phyloP scores from a whole-genome alignment of 2,113 vertebrate genomes.

The Hylia prasina region DNA sequence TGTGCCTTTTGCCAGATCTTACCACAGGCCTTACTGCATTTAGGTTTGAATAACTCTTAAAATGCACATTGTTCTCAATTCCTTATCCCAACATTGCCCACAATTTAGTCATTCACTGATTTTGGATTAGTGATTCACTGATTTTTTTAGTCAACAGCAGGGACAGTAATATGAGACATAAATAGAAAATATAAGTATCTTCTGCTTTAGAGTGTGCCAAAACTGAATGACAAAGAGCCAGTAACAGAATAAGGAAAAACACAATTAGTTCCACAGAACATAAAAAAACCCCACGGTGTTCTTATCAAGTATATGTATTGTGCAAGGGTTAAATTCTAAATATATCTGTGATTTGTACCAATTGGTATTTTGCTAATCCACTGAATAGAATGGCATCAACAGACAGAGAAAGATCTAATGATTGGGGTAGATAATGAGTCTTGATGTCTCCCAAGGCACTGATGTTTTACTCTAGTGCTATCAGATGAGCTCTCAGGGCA shows the following conservation, averaged over 20 bases:
- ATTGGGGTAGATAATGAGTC: background rate
- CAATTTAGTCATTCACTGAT: background rate
- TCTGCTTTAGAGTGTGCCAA: background rate
- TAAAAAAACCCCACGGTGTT: accelerated
- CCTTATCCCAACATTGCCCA: background rate
- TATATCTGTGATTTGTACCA: background rate
- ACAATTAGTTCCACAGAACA: background rate
- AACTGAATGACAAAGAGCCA: background rate
- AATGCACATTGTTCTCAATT: background rate
- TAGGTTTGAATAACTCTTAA: background rate
- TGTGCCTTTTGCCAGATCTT: background rate
- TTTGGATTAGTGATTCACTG: background rate
- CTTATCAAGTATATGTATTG: background rate
- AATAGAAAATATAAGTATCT: background rate
- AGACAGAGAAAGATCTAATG: background rate
- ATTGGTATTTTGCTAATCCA: background rate
- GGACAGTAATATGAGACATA: background rate
- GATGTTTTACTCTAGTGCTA: background rate
- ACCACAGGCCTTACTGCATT: background rate
- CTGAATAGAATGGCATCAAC: background rate
- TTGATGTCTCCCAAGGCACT: background rate
- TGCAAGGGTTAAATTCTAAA: background rate
- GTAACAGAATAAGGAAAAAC: background rate
- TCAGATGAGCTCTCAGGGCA: background rate
- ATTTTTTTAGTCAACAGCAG: background rate